Evolutionary conservation across 2,113 vertebrate species (phyloP), one percentile per base, ranked within the genome.

Genomic region (Colossoma macropomum): DNA sequence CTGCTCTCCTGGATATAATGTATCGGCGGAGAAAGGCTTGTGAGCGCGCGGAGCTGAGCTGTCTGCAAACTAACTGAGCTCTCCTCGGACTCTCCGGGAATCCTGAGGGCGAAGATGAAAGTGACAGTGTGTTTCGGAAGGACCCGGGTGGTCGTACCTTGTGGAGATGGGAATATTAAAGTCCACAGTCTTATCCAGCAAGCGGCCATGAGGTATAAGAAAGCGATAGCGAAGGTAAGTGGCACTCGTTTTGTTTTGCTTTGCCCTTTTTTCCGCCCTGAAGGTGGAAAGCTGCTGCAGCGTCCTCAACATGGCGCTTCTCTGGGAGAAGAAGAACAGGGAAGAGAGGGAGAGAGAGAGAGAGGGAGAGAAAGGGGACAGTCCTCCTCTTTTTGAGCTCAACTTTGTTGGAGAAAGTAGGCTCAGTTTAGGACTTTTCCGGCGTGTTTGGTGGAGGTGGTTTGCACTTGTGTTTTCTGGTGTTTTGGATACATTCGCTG

Each of bases 91-190:
- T 73, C 65, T 50, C 32, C 50, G 75, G 80, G 75, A 77, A 80
- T 79, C 79, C 83, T 52, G 45, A 86, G 84, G 86, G 88, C 82
- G 74, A 84, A 82, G 54, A 95, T 95, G 94, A 95, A 95, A 92
- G 94, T 95, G 93, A 98, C 97, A 81, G 97, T 98, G 92, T 97
- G 97, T 88, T 98, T 98, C 89, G 97, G 96, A 23, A 91, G 96
- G 94, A 98, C 96, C 90, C 94, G 96, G 88, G 97, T 98, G 95
- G 97, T 98, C 89, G 97, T 98, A 87, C 97, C 97, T 82, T 98
- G 97, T 56, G 96, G 97, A 17, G 96, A 98, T 87, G 97, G 97
- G 81, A 95, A 93, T 93, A 94, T 97, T 86, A 95, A 94, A 93
- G 96, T 98, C 83, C 94, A 90, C 83, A 94, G 80, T 86, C 96